Evolutionary conservation across 2,797 vertebrate species (phyloP).

Genomic region (Rhynchonycteris naso): DNA sequence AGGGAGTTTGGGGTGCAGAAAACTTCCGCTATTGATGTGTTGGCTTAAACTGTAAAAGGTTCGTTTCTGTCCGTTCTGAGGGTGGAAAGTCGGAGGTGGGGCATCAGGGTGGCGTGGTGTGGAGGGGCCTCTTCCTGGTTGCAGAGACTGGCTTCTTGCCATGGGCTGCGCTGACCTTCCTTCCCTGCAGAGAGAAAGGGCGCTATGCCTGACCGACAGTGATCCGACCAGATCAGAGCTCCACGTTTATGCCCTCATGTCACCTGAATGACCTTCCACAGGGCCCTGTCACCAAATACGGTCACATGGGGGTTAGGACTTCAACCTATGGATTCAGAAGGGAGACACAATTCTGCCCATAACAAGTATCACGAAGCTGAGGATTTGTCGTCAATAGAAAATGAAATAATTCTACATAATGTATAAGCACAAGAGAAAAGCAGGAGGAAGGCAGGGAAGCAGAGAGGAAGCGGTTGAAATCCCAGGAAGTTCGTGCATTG

Average conservation of each 20-base stretch:
- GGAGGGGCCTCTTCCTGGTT: fast-evolving
- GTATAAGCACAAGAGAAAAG: neutral
- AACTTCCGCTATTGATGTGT: fast-evolving
- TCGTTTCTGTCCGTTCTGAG: neutral
- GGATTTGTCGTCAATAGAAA: no score
- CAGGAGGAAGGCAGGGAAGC: no score
- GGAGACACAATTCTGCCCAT: neutral
- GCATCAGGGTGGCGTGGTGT: fast-evolving
- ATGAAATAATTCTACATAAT: neutral
- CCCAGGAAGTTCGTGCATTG: neutral
- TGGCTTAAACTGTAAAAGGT: no score
- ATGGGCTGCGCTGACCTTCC: fast-evolving
- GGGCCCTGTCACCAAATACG: neutral
- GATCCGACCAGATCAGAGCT: neutral
- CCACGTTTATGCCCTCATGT: neutral
- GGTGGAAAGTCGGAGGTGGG: no score
- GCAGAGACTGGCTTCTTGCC: fast-evolving
- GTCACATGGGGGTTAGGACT: neutral
- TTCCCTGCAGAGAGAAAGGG: neutral
- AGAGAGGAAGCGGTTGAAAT: neutral
- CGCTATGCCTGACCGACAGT: fast-evolving
- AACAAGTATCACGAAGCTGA: neutral
- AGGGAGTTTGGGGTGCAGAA: neutral
- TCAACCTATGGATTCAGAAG: neutral
- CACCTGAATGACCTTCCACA: neutral